Percentiles rank a stretch among this genome's conserved stretches.
These are phyloP conservation scores for Glyphotaelius pellucidus DNA, from an alignment of 2,888 invertebrate species.

Conservation along the genomic window DNA sequence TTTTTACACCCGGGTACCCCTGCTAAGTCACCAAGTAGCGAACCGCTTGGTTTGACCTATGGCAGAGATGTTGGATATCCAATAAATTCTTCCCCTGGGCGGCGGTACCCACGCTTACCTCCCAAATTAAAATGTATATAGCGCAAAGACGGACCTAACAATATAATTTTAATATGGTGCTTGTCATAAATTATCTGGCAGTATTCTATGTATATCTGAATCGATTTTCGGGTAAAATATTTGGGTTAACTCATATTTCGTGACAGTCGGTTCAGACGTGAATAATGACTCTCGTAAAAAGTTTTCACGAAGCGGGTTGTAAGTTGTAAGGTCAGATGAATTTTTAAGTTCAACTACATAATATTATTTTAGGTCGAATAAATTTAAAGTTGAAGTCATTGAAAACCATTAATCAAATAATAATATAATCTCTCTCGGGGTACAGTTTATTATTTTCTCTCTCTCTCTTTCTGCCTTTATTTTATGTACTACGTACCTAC, in stretches of 20 bases:
- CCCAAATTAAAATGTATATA: no score
- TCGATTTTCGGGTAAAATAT: neutral
- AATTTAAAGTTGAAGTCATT: neutral
- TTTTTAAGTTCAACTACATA: neutral
- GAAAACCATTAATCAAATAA: neutral
- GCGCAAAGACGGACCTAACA: no score
- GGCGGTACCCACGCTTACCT: no score
- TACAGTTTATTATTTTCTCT: neutral
- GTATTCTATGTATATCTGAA: neutral
- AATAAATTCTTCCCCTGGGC: no score
- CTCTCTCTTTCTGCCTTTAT: neutral
- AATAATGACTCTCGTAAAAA: neutral
- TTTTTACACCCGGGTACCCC: no score
- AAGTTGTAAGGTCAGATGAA: slow-evolving; percentile 2
- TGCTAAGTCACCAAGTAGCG: no score
- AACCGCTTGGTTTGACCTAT: no score
- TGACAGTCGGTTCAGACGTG: neutral
- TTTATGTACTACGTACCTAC: neutral
- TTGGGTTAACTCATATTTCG: slow-evolving; percentile 29
- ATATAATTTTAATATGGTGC: no score
- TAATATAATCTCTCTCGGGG: neutral
- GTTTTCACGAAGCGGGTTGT: neutral
- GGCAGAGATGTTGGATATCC: no score
- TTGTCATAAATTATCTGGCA: neutral
- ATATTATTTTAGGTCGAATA: neutral